phyloP scores from a whole-genome alignment of 2,888 invertebrate species.

The Tenodera sinensis region DNA sequence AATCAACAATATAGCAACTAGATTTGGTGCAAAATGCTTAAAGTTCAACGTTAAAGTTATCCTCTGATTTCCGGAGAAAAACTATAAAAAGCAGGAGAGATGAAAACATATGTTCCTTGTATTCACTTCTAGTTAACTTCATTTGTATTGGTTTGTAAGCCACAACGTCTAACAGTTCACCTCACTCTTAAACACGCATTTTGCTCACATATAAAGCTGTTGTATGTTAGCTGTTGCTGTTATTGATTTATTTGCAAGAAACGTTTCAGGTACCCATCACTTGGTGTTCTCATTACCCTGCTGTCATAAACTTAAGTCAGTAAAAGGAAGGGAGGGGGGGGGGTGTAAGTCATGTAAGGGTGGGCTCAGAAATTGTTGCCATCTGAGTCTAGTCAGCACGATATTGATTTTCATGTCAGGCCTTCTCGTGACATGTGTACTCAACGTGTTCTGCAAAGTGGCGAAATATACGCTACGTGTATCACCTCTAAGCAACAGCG shows the following conservation, averaged over 20 bases:
- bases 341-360: neutral
- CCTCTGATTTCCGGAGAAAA: too few relatives aligned
- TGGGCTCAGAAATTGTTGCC: neutral
- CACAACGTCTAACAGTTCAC: too few relatives aligned
- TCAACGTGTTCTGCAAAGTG: neutral
- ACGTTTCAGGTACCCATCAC: neutral
- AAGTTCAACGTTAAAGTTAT: too few relatives aligned
- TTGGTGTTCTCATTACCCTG: neutral
- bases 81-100: too few relatives aligned
- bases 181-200: too few relatives aligned
- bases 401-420: neutral
- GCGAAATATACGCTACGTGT: neutral
- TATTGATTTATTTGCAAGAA: neutral
- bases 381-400: neutral
- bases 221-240: neutral
- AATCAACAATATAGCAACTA: too few relatives aligned
- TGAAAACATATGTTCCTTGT: too few relatives aligned
- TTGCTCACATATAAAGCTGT: too few relatives aligned
- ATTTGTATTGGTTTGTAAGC: too few relatives aligned
- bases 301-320: neutral
- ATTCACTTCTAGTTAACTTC: too few relatives aligned
- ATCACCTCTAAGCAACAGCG: too few relatives aligned
- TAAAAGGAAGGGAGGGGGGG: neutral
- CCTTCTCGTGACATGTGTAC: neutral
- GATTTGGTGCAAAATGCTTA: too few relatives aligned